Evolutionary conservation across 2,113 vertebrate species (phyloP), one percentile per base, ranked within the genome.

Genomic region (Hippocampus barbouri): DNA sequence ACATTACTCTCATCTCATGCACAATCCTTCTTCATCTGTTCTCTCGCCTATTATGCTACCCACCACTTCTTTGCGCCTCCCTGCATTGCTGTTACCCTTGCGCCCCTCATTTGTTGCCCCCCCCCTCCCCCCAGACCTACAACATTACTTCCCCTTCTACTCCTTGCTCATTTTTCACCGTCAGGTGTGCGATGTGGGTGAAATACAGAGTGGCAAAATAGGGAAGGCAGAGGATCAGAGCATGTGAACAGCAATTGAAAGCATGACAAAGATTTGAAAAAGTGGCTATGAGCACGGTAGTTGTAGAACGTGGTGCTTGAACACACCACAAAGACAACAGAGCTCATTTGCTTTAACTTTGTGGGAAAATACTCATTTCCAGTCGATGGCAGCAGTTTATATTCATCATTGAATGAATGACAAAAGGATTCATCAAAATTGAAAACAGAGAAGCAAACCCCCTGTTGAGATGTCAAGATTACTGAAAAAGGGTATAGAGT

Each of bases 111-210:
- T 27, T 6, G 70, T 56, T 27, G 71, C 79, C 34, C 30, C 74
- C 57, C 64, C 34, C 43, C 9, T 68, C 79, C 34, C 30, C 74
- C 45, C 59, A 27, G 14, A 60, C 61, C 72, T 66, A 79, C 67
- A 79, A 47, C 12, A 8, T 73, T 59, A 20, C 85, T 75, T 75
- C 74, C 80, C 66, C 67, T 61, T 79, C 76, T 73, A 73, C 79
- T 80, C 72, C 82, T 53, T 0, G 8, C 73, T 86, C 72, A 67
- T 85, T 84, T 84, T 79, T 69, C 77, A 79, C 75, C 73, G 75
- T 75, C 75, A 68, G 80, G 77, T 77, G 81, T 85, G 79, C 10
- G 65, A 84, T 82, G 79, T 79, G 71, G 80, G 76, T 7, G 76
- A 79, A 71, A 75, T 69, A 77, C 72, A 77, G 78, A 83, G 85